These are phyloP conservation scores for Lepidocolaptes lacrymiger DNA, from an alignment of 2,797 vertebrate species.

Conservation along the genomic window DNA sequence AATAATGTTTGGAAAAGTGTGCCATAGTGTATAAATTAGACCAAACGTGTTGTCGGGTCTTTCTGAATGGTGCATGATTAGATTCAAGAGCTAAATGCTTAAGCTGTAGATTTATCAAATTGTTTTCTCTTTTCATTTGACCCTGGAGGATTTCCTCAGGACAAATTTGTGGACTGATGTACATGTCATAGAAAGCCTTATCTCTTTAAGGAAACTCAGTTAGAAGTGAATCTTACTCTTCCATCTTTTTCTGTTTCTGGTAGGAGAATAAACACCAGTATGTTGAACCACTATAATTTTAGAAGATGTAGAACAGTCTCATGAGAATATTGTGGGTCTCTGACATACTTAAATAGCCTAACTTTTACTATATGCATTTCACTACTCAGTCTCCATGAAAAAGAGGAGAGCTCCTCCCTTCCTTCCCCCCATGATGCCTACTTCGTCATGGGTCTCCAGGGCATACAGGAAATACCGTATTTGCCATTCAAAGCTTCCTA, in stretches of 20 bases:
- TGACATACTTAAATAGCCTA: not conserved
- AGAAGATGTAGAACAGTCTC: not conserved
- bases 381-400: not conserved
- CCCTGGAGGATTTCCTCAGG: not conserved
- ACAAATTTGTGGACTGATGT: not conserved
- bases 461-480: not conserved
- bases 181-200: not conserved
- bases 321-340: not conserved
- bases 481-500: not conserved
- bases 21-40: not conserved
- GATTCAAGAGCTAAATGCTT: not conserved
- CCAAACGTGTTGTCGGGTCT: rapidly evolving
- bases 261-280: not conserved
- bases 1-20: not conserved
- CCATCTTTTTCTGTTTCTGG: not conserved
- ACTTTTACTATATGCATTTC: not conserved
- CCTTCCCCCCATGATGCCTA: too few species aligned
- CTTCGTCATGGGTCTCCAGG: not conserved
- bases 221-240: not conserved
- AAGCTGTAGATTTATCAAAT: not conserved
- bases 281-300: not conserved
- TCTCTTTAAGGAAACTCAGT: not conserved
- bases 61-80: not conserved
- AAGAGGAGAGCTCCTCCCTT: not conserved
- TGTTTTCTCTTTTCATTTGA: conserved; percentile 8